Conservation (phyloP, 53 echinoderm and acorn worm genomes). For the Henricia sp. region DNA sequence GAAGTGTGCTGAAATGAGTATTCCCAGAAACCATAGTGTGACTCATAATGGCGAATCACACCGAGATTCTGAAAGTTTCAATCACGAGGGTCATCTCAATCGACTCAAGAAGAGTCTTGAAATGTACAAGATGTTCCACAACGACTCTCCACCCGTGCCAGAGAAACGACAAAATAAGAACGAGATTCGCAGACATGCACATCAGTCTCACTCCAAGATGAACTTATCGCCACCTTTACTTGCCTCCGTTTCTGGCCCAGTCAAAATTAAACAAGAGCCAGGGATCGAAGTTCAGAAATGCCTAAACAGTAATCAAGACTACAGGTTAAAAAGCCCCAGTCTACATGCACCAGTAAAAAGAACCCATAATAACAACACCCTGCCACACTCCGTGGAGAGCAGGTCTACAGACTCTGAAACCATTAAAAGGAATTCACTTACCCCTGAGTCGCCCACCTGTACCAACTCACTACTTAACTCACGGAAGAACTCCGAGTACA, state of each 20-base stretch:
- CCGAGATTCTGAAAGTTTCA: neutral
- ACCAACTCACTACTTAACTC: neutral
- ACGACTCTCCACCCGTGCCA: neutral
- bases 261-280: constrained; percentile 61
- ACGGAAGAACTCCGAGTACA: neutral
- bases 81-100: constrained; percentile 35
- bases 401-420: neutral
- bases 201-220: neutral
- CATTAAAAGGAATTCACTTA: neutral
- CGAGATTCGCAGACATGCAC: constrained; percentile 11
- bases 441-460: constrained; percentile 6
- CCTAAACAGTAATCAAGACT: constrained; percentile 24
- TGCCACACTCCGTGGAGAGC: constrained; percentile 21
- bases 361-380: constrained; percentile 56
- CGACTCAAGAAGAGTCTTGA: constrained; percentile 41
- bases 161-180: constrained; percentile 6
- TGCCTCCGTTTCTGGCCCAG: neutral
- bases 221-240: neutral
- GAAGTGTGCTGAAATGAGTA: neutral
- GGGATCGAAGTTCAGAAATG: constrained; percentile 50
- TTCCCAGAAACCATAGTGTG: neutral
- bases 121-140: constrained; percentile 50
- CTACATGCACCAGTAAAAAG: constrained; percentile 24
- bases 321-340: constrained; percentile 28
- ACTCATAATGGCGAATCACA: constrained; percentile 10